Evolutionary conservation across 2,888 invertebrate genomes (phyloP).

Genomic region (Smittia sp.): DNA sequence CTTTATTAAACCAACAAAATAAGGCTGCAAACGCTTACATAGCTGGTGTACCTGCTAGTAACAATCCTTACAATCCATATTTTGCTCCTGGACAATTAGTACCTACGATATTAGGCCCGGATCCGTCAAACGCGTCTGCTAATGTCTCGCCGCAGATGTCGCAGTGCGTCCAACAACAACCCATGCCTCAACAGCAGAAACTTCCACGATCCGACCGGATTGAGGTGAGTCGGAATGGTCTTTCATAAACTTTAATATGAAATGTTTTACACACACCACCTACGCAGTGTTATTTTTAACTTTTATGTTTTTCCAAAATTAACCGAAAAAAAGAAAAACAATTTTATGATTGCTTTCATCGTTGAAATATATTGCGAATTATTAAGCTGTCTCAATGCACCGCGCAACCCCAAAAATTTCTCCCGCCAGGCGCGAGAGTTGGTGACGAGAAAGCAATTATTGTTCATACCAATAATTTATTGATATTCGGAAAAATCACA

Average conservation of each 20-base stretch:
- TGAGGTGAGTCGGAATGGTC: conserved; percentile 65
- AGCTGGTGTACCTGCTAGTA: conserved; percentile 86
- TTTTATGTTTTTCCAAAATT: conserved; percentile 19
- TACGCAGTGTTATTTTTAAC: conserved; percentile 9
- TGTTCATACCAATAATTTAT: conserved; percentile 40
- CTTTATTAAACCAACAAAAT: conserved; percentile 47
- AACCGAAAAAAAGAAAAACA: background rate
- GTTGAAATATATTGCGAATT: conserved; percentile 36
- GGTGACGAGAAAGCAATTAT: conserved; percentile 40
- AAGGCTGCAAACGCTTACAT: conserved; percentile 86
- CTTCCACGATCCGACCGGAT: conserved; percentile 92
- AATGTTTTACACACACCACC: background rate
- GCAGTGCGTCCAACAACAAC: conserved; percentile 75
- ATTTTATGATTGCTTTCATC: conserved; percentile 39
- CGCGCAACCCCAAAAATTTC: background rate
- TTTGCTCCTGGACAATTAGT: conserved; percentile 84
- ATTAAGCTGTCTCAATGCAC: conserved; percentile 12
- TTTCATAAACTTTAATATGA: background rate
- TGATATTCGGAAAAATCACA: conserved; percentile 37
- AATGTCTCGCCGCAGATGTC: conserved; percentile 75
- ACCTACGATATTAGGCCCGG: conserved; percentile 86
- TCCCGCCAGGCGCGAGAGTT: background rate
- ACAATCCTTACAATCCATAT: conserved; percentile 75
- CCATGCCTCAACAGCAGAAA: conserved; percentile 83
- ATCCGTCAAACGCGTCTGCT: conserved; percentile 61